Conservation (phyloP, 1,140 invertebrate species). For the Galleria mellonella region DNA sequence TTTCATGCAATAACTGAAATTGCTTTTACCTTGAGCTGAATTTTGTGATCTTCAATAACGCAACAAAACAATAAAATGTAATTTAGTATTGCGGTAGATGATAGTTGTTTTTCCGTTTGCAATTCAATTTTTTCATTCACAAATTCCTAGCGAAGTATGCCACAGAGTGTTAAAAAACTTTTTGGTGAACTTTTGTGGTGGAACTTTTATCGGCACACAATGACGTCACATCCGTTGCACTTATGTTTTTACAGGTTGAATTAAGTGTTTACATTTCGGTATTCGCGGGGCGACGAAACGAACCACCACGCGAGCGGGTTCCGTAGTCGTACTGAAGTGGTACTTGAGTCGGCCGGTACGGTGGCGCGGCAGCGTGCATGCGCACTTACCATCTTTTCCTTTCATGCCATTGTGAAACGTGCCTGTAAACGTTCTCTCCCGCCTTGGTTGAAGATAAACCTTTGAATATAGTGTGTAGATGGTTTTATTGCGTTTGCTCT, state of each 20-base stretch:
- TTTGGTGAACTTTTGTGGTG: constrained; percentile 6
- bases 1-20: not conserved
- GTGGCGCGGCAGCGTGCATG: constrained; percentile 40
- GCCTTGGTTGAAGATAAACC: constrained; percentile 52
- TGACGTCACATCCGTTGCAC: constrained; percentile 14
- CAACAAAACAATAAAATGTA: not conserved
- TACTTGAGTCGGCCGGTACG: constrained; percentile 25
- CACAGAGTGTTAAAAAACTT: constrained; percentile 12
- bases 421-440: constrained; percentile 44
- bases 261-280: constrained; percentile 29
- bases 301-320: constrained; percentile 24
- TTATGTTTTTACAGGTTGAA: constrained; percentile 1
- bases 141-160: not conserved
- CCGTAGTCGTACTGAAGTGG: constrained; percentile 39
- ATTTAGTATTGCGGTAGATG: constrained; percentile 2
- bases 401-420: constrained; percentile 49
- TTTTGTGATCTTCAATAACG: not conserved
- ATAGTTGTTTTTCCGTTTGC: too few species aligned
- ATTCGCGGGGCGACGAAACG: constrained; percentile 4
- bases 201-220: too few species aligned
- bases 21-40: constrained; percentile 1
- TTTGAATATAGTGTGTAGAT: constrained; percentile 25
- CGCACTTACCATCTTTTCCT: constrained; percentile 52
- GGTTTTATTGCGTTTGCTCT: constrained; percentile 22
- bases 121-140: not conserved